Evolutionary conservation across 2,113 vertebrate species (phyloP), one percentile per base, ranked within the genome.

Genomic region (Puma concolor): DNA sequence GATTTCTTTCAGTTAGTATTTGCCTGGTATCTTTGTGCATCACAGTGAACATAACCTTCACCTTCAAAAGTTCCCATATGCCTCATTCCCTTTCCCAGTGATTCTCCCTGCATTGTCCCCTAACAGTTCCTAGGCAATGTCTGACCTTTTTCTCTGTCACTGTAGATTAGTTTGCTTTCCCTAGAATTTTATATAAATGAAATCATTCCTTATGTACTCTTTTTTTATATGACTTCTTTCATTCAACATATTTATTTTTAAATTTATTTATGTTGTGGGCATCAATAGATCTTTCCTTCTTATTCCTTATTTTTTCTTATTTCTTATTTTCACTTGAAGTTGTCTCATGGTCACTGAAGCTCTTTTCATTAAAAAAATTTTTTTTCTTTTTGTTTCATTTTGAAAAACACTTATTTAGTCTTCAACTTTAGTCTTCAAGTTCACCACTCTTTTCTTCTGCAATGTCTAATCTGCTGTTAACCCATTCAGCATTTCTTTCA

Each of bases 361-460:
- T 44, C 14, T 72, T 82, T 92, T 83, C 15, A 72, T 89, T 76
- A 52, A 85, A 71, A 36, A 71, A 27, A 2, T 1, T 36, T 48
- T 13, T 84, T 87, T 90, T 91, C n/a, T 77, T 5, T 94, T 4
- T 38, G 14, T 83, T 95, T 95, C 44, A 85, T 95, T 96, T 88
- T 31, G 15, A 38, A 77, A 31, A 23, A 1, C 77, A 88, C 71
- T n/a, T 38, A 48, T 13, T 81, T 90, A 69, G 63, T 92, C 67
- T 87, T 79, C 23, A 66, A 79, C 4, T 71, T 93, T 90, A 69
- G 63, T 92, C 67, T 87, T 79, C 23, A 66, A 79, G 5, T 71
- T 93, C 31, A 93, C 29, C 74, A 14, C 33, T 83, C 41, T 81
- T 90, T 90, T 88, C 19, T 63, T 44, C 23, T 57, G 4, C 27